Percentiles rank a stretch among this genome's conserved stretches.
These are phyloP conservation scores for Pammene fasciana DNA, from an alignment of 2,888 invertebrate genomes.

Conservation along the genomic window DNA sequence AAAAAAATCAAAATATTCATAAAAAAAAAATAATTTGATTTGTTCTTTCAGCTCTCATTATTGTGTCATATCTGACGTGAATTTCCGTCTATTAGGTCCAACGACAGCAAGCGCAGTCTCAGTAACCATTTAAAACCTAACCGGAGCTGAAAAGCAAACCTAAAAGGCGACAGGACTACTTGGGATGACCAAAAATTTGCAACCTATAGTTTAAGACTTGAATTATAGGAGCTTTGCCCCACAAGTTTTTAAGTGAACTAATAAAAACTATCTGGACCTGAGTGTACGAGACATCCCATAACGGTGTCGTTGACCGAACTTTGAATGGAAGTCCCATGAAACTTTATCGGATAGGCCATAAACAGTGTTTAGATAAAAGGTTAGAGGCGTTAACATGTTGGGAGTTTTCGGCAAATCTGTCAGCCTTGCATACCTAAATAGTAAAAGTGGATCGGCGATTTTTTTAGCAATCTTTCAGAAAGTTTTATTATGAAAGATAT, in stretches of 20 bases:
- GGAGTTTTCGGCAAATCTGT: conserved; percentile 19
- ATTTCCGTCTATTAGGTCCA: no score
- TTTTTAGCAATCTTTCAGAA: neutral
- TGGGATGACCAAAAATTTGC: no score
- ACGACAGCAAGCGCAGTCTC: no score
- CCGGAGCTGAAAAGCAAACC: no score
- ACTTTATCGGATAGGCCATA: conserved; percentile 32
- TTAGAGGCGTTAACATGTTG: conserved; percentile 31
- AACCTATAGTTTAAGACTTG: no score
- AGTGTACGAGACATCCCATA: conserved; percentile 20
- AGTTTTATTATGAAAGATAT: neutral
- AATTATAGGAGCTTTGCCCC: neutral
- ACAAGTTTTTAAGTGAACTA: neutral
- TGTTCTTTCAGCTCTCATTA: no score
- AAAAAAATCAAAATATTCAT: no score
- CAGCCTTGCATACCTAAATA: conserved; percentile 22
- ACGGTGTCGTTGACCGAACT: conserved; percentile 28
- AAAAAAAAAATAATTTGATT: no score
- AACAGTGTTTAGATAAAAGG: conserved; percentile 41
- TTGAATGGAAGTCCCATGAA: conserved; percentile 37
- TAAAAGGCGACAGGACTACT: no score
- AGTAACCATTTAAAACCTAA: no score
- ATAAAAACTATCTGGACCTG: neutral
- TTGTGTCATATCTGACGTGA: no score
- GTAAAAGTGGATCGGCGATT: neutral